phyloP scores from a whole-genome alignment of 2,113 vertebrate species.

The Psettodes erumei region DNA sequence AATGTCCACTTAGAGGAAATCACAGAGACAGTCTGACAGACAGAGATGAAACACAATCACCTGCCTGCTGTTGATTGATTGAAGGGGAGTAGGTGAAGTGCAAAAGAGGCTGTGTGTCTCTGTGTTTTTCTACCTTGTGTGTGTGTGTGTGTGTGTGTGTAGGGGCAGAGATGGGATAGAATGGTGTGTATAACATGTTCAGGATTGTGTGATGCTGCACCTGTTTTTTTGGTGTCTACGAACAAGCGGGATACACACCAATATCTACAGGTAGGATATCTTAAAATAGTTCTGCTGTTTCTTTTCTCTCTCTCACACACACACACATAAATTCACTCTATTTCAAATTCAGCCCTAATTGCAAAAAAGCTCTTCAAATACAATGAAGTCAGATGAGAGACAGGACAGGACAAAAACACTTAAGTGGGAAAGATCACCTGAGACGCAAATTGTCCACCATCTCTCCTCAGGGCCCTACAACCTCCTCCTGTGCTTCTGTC shows the following conservation, averaged over 20 bases:
- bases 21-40: slow-evolving; percentile 35
- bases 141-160: slow-evolving; percentile 9
- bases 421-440: slow-evolving; percentile 48
- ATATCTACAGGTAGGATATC: slow-evolving; percentile 4
- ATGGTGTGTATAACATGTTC: not conserved
- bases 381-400: not conserved
- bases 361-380: slow-evolving; percentile 30
- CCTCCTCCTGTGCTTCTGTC: slow-evolving; percentile 14
- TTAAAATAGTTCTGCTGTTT: slow-evolving; percentile 1
- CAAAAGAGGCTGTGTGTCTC: not conserved
- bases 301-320: not conserved
- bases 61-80: slow-evolving; percentile 3
- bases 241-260: not conserved
- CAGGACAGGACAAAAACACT: slow-evolving; percentile 34
- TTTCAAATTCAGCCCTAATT: slow-evolving; percentile 18
- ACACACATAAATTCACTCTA: slow-evolving; percentile 6
- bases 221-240: not conserved
- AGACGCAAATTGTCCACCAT: slow-evolving; percentile 32
- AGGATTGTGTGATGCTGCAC: not conserved
- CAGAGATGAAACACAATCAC: slow-evolving; percentile 24
- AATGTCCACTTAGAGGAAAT: slow-evolving; percentile 51
- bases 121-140: not conserved
- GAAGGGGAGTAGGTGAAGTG: not conserved
- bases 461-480: slow-evolving; percentile 8
- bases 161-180: not conserved